Percentiles rank a stretch among this genome's conserved stretches.
Evolutionary conservation across 2,113 vertebrate genomes (phyloP).

Genomic region (Azemiops feae): DNA sequence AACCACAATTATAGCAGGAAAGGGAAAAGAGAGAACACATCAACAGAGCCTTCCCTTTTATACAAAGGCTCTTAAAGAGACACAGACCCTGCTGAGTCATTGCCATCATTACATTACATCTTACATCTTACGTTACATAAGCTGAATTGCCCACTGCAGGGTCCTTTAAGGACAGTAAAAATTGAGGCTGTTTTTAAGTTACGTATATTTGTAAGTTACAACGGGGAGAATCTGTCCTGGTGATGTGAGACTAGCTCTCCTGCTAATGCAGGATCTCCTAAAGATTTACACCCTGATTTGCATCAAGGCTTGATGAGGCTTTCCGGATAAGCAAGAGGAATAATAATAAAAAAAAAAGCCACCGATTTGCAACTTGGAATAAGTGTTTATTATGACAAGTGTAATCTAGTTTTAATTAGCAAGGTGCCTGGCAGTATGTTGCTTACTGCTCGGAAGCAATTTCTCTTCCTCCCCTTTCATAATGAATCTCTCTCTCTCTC

Average conservation of each 20-base stretch:
- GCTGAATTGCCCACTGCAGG: not conserved
- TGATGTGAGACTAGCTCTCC: fast-evolving
- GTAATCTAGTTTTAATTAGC: not conserved
- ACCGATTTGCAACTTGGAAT: not conserved
- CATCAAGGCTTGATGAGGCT: not conserved
- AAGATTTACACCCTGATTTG: not conserved
- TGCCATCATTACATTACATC: too few species aligned
- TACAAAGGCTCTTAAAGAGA: too few species aligned
- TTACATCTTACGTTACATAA: too few species aligned
- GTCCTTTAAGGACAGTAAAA: not conserved
- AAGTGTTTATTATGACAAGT: conserved; percentile 7
- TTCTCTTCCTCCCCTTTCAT: not conserved
- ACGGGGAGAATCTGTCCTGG: not conserved
- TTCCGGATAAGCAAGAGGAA: not conserved
- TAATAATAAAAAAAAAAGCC: too few species aligned
- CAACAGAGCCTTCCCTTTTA: too few species aligned
- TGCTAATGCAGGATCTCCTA: fast-evolving
- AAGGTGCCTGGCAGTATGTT: not conserved
- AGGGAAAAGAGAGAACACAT: too few species aligned
- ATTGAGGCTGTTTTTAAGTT: not conserved
- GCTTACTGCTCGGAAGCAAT: not conserved
- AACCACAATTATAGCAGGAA: too few species aligned
- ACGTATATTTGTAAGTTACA: not conserved
- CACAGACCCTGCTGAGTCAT: too few species aligned
- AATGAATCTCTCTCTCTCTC: not conserved